Percentiles rank a stretch among this genome's conserved stretches.
Conservation (phyloP, 1,140 invertebrate species). For the Gonioctena quinquepunctata region DNA sequence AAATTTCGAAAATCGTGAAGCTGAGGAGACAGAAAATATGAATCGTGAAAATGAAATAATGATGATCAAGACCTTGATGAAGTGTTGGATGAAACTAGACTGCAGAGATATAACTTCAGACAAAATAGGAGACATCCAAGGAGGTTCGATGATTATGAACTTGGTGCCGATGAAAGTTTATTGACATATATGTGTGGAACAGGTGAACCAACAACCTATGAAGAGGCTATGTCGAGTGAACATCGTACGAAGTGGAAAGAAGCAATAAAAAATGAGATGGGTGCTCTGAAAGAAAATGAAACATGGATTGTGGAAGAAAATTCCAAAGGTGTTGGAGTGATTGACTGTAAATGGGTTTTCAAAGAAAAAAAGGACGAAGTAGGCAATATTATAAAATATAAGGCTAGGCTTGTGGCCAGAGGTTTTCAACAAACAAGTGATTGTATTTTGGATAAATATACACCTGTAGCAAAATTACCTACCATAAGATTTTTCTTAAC, state of each 20-base stretch:
- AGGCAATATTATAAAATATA: not conserved
- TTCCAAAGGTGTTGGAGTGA: not conserved
- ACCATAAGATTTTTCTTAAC: slow-evolving; percentile 7
- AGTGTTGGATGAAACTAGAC: too few relatives aligned
- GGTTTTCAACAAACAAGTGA: slow-evolving; percentile 4
- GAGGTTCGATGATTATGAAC: too few relatives aligned
- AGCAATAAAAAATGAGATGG: slow-evolving; percentile 21
- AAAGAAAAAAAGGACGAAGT: slow-evolving; percentile 1
- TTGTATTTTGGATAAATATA: not conserved
- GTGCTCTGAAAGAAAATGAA: slow-evolving; percentile 20
- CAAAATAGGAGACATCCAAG: too few relatives aligned
- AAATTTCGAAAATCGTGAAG: too few relatives aligned
- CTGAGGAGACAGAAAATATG: too few relatives aligned
- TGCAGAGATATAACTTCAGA: too few relatives aligned
- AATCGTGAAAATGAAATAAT: too few relatives aligned
- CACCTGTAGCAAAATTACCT: not conserved
- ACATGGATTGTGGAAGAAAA: slow-evolving; percentile 10
- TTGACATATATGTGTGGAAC: too few relatives aligned
- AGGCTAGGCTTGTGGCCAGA: not conserved
- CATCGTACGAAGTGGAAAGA: slow-evolving; percentile 19
- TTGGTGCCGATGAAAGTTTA: too few relatives aligned
- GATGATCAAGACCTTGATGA: too few relatives aligned
- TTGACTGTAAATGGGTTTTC: slow-evolving; percentile 10
- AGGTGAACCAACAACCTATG: too few relatives aligned
- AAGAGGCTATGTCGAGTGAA: slow-evolving; percentile 13